Percentiles rank a stretch among this genome's conserved stretches.
These are phyloP conservation scores for Herminia tarsipennalis DNA, from an alignment of 2,888 invertebrate species.

Conservation along the genomic window DNA sequence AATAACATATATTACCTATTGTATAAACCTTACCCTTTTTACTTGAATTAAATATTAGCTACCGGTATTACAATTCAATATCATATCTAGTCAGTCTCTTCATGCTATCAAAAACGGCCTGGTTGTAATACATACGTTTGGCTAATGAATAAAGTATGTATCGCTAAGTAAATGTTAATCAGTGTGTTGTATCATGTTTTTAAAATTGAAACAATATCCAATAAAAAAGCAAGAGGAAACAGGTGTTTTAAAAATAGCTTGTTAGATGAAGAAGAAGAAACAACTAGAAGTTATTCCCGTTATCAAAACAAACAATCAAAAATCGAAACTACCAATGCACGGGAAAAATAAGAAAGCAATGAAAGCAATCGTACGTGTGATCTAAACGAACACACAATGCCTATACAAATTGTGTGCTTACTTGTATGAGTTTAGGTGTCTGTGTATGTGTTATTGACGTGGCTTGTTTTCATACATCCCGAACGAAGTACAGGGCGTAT, in stretches of 20 bases:
- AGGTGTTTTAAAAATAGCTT: too few species aligned
- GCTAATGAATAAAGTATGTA: too few species aligned
- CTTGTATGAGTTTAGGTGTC: slow-evolving; percentile 38
- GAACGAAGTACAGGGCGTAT: slow-evolving; percentile 34
- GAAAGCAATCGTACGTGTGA: slow-evolving; percentile 69
- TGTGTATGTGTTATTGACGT: slow-evolving; percentile 63
- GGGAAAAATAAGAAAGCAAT: slow-evolving; percentile 56
- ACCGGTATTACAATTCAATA: not conserved
- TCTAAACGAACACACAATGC: slow-evolving; percentile 67
- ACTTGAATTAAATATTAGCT: slow-evolving; percentile 43
- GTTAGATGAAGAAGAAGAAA: too few species aligned
- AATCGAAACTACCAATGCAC: slow-evolving; percentile 42
- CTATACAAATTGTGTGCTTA: slow-evolving; percentile 57
- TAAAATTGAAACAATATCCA: too few species aligned
- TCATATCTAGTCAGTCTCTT: not conserved
- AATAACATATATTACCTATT: slow-evolving; percentile 72
- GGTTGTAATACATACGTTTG: too few species aligned
- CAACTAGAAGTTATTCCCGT: slow-evolving; percentile 19
- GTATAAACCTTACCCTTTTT: slow-evolving; percentile 56
- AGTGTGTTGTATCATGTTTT: too few species aligned
- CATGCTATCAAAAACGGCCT: too few species aligned
- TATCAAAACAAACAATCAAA: slow-evolving; percentile 39
- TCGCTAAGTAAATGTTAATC: too few species aligned
- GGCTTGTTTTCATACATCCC: slow-evolving; percentile 64
- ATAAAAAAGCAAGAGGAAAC: too few species aligned